Base-by-base conservation (phyloP, 2,888 invertebrate species). In the Drosophila paranaensis region DNA sequence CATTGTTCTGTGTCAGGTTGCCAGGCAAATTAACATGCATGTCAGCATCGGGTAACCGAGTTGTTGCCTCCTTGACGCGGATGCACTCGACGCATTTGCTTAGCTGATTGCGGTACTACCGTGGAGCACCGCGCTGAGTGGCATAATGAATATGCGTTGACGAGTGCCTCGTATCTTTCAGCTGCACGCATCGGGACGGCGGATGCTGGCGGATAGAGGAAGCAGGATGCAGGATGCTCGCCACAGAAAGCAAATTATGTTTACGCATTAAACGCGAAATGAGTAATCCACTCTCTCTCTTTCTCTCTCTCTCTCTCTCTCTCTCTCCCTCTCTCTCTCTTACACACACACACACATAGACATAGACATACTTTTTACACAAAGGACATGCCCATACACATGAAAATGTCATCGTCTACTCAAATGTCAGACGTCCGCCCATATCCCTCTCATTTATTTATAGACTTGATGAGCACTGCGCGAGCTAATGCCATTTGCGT, bases 191-290 rank as follows among this genome's bases (percentile, higher is more conserved):
- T 42, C 53, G 37, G 39, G 40, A 20, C 35, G 39, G 37, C 45
- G 54, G 56, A 64, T 57, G 48, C 27, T 48, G 48, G 30, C 30
- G 11, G 43, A 27, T 63, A 45, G 30, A 39, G 69, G 55, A 33
- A 8, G 8, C 8, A 8, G 48, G 40, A 51, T 42, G 42, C 40
- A 43, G 50, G 53, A 63, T 63, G 51, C 27, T 20, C 20, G 67
- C 60, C 50, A 66, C 56, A 53, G 16, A 68, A 71, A 66, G 88
- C 55, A 70, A 76, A 87, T 89, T 84, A 87, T 84, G 79, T 76
- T 87, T 81, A 83, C 76, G 71, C 69, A 82, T 75, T 64, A 82
- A 70, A 66, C 61, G 77, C 72, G 70, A 69, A 66, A 71, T 45
- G 72, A 68, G 72, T 76, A 76, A 81, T 76, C 67, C 16, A 16